phyloP scores from a whole-genome alignment of 2,113 vertebrate species.

The Rhabdornis inornatus region DNA sequence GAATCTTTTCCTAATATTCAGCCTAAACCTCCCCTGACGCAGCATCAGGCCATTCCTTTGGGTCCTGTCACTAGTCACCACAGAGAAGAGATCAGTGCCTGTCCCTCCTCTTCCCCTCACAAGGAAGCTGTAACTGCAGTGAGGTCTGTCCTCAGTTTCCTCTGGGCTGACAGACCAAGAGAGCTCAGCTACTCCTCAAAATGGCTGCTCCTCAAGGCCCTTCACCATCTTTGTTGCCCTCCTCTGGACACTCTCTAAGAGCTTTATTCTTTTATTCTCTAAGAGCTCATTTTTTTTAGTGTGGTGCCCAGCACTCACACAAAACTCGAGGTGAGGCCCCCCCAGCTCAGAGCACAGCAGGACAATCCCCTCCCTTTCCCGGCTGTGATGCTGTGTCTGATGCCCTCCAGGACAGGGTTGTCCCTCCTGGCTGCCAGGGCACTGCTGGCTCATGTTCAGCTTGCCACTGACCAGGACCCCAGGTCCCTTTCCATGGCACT shows the following conservation, averaged over 20 bases:
- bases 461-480: accelerated
- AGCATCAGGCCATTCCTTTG: neutral
- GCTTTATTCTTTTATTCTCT: neutral
- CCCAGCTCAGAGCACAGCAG: accelerated
- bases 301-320: neutral
- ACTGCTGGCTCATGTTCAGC: neutral
- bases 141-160: neutral
- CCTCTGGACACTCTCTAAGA: neutral
- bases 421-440: neutral
- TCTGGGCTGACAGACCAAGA: neutral
- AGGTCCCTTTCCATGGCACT: accelerated
- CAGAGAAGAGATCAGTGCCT: neutral
- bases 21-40: neutral
- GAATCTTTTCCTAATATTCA: neutral
- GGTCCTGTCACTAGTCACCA: neutral
- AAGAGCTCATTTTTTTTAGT: neutral
- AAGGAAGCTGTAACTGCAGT: neutral
- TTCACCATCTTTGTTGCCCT: neutral
- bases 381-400: neutral
- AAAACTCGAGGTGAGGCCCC: accelerated
- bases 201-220: accelerated
- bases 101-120: neutral
- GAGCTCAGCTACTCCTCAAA: neutral
- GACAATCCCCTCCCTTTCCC: neutral
- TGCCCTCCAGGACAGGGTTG: neutral